Evolutionary conservation across 2,113 vertebrate genomes (phyloP).

Genomic region (Amblyopsis rosae): DNA sequence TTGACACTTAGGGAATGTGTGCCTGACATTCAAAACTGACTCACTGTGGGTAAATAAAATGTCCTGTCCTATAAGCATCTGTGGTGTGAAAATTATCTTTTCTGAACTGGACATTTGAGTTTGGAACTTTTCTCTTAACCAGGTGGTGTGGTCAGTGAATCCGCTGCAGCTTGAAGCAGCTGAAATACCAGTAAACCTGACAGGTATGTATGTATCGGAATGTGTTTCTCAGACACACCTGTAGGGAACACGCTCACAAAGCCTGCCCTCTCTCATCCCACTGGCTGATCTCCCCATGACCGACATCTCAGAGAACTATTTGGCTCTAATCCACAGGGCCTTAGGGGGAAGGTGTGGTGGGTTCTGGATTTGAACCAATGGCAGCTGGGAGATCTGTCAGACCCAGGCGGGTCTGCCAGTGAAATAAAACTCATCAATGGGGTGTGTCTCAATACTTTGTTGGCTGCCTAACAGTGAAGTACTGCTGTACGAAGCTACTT

Average conservation of each 20-base stretch:
- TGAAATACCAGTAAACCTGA: constrained; percentile 68
- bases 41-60: too few relatives aligned
- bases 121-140: too few relatives aligned
- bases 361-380: constrained; percentile 60
- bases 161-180: constrained; percentile 52
- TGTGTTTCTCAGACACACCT: constrained; percentile 76
- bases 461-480: constrained; percentile 62
- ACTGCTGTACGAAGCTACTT: constrained; percentile 25
- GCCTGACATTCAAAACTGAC: too few relatives aligned
- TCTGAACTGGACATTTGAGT: too few relatives aligned
- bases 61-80: constrained; percentile 1
- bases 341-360: constrained; percentile 66
- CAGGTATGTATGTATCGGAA: constrained; percentile 76
- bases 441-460: constrained; percentile 77
- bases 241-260: constrained; percentile 57
- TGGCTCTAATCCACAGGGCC: constrained; percentile 44
- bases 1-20: too few relatives aligned
- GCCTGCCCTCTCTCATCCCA: constrained; percentile 62
- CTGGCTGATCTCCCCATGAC: constrained; percentile 64
- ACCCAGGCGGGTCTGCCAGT: constrained; percentile 72
- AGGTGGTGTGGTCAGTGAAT: constrained; percentile 39
- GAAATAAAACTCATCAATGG: constrained; percentile 81
- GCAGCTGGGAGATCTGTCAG: constrained; percentile 38
- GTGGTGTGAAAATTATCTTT: too few relatives aligned
- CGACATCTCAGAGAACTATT: constrained; percentile 65